Conservation (phyloP, 1,140 invertebrate genomes). For the Eupristina koningsbergeri region DNA sequence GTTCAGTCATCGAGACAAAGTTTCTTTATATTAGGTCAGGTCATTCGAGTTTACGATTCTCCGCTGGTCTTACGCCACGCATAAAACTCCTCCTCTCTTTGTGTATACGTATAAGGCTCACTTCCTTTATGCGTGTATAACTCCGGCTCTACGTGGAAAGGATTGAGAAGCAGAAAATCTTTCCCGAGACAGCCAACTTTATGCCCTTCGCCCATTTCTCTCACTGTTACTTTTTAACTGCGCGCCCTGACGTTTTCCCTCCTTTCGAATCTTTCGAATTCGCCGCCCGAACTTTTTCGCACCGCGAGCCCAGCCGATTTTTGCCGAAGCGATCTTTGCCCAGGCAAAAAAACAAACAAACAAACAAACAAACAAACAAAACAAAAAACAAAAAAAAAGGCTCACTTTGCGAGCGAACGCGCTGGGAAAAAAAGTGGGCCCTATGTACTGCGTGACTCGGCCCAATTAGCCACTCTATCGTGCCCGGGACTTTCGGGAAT, state of each 20-base stretch:
- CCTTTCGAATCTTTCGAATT: background rate
- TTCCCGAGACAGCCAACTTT: background rate
- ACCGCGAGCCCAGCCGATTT: too few relatives aligned
- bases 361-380: too few relatives aligned
- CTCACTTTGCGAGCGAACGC: too few relatives aligned
- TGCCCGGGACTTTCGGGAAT: background rate
- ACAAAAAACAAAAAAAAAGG: too few relatives aligned
- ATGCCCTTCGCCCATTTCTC: background rate
- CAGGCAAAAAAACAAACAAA: too few relatives aligned
- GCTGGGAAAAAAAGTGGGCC: background rate
- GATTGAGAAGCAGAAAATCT: constrained; percentile 23
- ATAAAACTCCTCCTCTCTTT: constrained; percentile 4
- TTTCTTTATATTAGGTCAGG: constrained; percentile 36
- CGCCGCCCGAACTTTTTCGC: background rate
- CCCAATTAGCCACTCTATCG: background rate
- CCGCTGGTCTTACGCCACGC: constrained; percentile 10
- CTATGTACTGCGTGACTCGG: background rate
- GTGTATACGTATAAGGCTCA: background rate
- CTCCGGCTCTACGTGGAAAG: background rate
- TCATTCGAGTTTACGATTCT: constrained; percentile 41
- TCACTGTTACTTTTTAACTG: background rate
- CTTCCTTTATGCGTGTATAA: too few relatives aligned
- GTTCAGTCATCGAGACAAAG: constrained; percentile 41
- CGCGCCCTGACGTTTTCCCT: background rate
- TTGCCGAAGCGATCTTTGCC: too few relatives aligned